These are phyloP conservation scores for Cololabis saira DNA, from an alignment of 2,113 vertebrate genomes.

Conservation along the genomic window DNA sequence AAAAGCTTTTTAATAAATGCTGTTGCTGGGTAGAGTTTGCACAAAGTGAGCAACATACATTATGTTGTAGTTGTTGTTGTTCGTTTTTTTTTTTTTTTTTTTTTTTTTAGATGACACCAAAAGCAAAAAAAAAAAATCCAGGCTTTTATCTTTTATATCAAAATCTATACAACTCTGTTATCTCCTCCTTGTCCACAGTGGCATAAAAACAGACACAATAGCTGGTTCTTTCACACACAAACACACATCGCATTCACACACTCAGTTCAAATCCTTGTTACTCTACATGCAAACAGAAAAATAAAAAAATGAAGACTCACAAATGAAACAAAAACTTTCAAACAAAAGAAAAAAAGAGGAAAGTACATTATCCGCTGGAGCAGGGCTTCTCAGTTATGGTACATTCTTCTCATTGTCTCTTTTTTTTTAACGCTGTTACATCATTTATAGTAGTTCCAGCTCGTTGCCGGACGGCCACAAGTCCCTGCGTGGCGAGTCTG, in stretches of 20 bases:
- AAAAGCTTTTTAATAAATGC: conserved; percentile 50
- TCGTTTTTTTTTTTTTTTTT: conserved; percentile 4
- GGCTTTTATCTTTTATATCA: conserved; percentile 53
- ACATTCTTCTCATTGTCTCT: conserved; percentile 83
- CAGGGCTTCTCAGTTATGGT: conserved; percentile 78
- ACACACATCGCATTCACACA: conserved; percentile 38
- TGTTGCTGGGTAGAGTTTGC: conserved; percentile 34
- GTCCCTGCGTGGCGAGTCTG: conserved; percentile 24
- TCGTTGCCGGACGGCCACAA: conserved; percentile 62
- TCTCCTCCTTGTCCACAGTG: conserved; percentile 52
- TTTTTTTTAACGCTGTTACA: conserved; percentile 52
- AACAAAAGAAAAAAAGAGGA: conserved; percentile 23
- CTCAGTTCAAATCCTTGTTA: conserved; percentile 69
- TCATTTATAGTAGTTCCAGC: conserved; percentile 63
- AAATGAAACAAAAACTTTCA: conserved; percentile 60
- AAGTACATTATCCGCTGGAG: conserved; percentile 78
- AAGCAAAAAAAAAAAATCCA: conserved; percentile 62
- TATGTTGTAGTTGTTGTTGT: neutral
- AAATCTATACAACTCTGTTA: conserved; percentile 59
- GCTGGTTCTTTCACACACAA: conserved; percentile 68
- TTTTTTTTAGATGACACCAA: conserved; percentile 51
- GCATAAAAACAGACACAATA: conserved; percentile 72
- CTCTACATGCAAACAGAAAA: conserved; percentile 75
- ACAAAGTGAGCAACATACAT: conserved; percentile 24
- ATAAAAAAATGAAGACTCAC: conserved; percentile 52